Evolutionary conservation across 2,888 invertebrate genomes (phyloP).

Genomic region (Chrysina gloriosa): DNA sequence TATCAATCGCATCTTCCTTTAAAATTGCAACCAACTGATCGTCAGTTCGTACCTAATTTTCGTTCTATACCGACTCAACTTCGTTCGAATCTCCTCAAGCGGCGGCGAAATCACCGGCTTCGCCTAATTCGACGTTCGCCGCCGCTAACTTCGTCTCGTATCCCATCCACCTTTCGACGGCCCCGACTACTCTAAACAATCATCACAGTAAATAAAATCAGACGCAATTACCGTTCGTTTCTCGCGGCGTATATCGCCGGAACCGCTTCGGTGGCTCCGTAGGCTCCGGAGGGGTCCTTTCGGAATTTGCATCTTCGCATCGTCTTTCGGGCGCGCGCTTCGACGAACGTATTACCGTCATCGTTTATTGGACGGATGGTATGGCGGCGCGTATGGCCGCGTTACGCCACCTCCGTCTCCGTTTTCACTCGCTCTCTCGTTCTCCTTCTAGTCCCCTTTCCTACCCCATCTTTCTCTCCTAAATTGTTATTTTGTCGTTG

Average conservation of each 20-base stretch:
- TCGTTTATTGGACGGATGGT: no score
- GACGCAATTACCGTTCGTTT: not conserved
- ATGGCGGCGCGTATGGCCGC: no score
- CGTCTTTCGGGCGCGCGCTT: no score
- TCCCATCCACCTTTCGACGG: no score
- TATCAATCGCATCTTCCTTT: no score
- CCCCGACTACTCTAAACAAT: conserved; percentile 11
- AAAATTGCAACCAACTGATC: no score
- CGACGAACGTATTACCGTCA: no score
- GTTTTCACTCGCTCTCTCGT: conserved; percentile 17
- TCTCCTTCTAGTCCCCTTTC: conserved; percentile 11
- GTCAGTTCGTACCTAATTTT: no score
- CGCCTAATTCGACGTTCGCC: not conserved
- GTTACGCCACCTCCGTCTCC: conserved; percentile 4
- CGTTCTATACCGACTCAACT: no score
- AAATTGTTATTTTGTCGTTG: conserved; percentile 42
- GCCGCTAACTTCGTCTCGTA: no score
- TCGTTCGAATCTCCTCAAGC: no score
- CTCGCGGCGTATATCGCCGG: not conserved
- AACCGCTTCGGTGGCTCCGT: not conserved
- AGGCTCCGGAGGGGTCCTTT: not conserved
- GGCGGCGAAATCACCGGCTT: not conserved
- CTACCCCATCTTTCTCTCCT: conserved; percentile 28
- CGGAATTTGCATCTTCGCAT: no score
- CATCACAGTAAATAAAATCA: conserved; percentile 5